Percentiles rank a stretch among this genome's conserved stretches.
Conservation (phyloP, 1,140 invertebrate genomes). For the Hylyphantes graminicola region DNA sequence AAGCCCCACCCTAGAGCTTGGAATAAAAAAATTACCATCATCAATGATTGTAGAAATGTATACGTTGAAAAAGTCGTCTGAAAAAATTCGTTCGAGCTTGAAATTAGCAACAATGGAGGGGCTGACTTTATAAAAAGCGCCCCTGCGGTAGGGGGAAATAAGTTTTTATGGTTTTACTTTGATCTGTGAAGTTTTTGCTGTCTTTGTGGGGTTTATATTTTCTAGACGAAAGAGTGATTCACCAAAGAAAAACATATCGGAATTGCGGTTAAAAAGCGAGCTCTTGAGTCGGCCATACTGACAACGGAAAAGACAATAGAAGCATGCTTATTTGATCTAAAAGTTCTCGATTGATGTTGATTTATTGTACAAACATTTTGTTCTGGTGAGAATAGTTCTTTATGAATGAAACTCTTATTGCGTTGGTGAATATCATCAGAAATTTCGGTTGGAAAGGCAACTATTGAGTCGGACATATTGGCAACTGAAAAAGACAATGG, state of each 20-base stretch:
- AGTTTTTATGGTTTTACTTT: conserved; percentile 28
- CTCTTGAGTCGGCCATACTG: too few relatives aligned
- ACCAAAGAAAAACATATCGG: conserved; percentile 6
- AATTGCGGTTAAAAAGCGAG: too few relatives aligned
- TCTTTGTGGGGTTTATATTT: not conserved
- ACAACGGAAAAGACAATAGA: too few relatives aligned
- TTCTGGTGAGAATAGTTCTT: too few relatives aligned
- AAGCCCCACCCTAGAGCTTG: conserved; percentile 4
- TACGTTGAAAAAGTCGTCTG: not conserved
- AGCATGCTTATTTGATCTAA: too few relatives aligned
- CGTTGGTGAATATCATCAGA: too few relatives aligned
- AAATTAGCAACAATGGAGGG: conserved; percentile 38
- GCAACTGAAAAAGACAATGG: too few relatives aligned
- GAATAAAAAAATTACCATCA: conserved; percentile 35
- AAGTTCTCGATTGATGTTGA: too few relatives aligned
- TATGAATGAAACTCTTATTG: too few relatives aligned
- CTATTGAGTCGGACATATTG: too few relatives aligned
- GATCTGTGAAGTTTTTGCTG: conserved; percentile 27
- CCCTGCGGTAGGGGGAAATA: not conserved
- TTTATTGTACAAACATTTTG: too few relatives aligned
- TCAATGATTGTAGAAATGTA: conserved; percentile 10
- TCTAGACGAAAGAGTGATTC: conserved; percentile 32
- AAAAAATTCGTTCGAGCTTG: conserved; percentile 18
- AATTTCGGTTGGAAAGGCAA: too few relatives aligned
- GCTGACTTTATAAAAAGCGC: not conserved